Conservation (phyloP, 2,888 invertebrate genomes). For the Escarpia spicata region DNA sequence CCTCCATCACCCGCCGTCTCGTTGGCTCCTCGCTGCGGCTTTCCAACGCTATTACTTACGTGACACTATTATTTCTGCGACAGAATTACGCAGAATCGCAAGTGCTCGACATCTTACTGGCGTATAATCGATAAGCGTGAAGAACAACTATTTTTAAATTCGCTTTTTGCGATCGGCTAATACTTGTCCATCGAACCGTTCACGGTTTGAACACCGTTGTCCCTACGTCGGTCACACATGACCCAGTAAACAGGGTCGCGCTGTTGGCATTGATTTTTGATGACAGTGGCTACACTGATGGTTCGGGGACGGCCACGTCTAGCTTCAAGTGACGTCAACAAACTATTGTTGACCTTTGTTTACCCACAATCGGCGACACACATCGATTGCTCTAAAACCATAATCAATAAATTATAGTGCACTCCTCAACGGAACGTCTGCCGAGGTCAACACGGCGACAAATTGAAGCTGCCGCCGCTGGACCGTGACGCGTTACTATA, state of each 20-base stretch:
- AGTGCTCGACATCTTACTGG: neutral
- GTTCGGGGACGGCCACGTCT: neutral
- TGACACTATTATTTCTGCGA: neutral
- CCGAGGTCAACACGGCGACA: neutral
- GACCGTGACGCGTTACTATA: neutral
- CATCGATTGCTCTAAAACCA: neutral
- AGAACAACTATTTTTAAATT: neutral
- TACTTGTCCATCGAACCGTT: neutral
- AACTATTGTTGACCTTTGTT: neutral
- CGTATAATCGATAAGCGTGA: neutral
- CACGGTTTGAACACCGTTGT: neutral
- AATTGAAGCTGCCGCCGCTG: neutral
- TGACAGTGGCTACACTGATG: neutral
- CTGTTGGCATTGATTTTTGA: neutral
- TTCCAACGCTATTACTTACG: neutral
- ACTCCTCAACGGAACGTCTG: neutral
- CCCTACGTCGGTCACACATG: neutral
- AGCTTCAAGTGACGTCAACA: neutral
- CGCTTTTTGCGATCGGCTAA: neutral
- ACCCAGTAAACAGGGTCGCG: neutral
- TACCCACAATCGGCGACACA: neutral
- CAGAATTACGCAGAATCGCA: neutral
- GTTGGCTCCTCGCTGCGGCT: neutral
- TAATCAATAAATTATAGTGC: conserved; percentile 10
- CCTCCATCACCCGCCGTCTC: neutral